These are phyloP conservation scores for Ciconia stormi DNA, from an alignment of 2,113 vertebrate genomes.

Conservation along the genomic window DNA sequence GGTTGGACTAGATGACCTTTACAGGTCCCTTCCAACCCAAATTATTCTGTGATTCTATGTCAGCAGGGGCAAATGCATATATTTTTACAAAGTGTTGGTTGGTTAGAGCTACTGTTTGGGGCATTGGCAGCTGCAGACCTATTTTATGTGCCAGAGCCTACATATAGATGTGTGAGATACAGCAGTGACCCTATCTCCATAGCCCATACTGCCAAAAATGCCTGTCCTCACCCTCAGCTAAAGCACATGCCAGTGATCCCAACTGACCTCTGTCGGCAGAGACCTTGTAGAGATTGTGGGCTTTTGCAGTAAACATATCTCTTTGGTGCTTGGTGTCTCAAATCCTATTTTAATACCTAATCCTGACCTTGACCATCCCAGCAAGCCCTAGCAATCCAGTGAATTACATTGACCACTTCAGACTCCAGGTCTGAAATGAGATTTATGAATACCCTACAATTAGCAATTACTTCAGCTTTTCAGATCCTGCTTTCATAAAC, in stretches of 20 bases:
- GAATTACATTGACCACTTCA: background rate
- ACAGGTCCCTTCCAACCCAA: no score
- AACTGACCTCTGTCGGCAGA: fast-evolving
- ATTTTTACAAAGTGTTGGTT: background rate
- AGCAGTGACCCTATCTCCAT: background rate
- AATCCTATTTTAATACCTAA: background rate
- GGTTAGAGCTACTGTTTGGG: background rate
- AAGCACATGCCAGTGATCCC: background rate
- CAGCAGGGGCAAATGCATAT: background rate
- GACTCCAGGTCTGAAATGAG: background rate
- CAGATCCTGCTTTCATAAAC: background rate
- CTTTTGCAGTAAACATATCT: background rate
- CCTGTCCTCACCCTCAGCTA: background rate
- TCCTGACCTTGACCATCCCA: background rate
- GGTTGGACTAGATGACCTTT: no score
- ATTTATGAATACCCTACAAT: background rate
- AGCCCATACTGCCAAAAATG: background rate
- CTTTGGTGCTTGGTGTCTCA: background rate
- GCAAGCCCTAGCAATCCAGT: background rate
- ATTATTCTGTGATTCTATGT: background rate
- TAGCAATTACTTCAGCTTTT: background rate
- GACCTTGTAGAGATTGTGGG: background rate
- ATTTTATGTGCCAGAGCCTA: background rate
- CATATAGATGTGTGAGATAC: background rate
- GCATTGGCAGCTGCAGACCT: background rate